Percentiles rank a stretch among this genome's conserved stretches.
Evolutionary conservation across 2,888 invertebrate species (phyloP).

Genomic region (Fragum fragum): DNA sequence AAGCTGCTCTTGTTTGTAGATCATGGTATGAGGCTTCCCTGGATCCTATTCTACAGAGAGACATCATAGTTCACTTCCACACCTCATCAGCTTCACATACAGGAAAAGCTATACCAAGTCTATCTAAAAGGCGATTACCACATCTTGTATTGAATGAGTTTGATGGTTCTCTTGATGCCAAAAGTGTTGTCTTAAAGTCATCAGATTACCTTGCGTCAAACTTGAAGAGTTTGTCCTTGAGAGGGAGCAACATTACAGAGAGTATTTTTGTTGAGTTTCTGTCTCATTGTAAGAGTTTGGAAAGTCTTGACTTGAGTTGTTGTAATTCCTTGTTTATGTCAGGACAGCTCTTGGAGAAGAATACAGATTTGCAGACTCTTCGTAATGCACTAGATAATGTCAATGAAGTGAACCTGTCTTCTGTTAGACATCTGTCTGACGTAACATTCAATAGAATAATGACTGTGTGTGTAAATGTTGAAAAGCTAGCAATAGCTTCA

Average conservation of each 20-base stretch:
- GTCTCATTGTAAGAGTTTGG: conserved; percentile 87
- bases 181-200: conserved; percentile 73
- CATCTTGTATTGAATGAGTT: conserved; percentile 81
- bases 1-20: conserved; percentile 90
- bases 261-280: conserved; percentile 79
- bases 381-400: conserved; percentile 86
- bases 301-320: conserved; percentile 89
- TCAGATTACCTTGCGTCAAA: conserved; percentile 76
- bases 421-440: conserved; percentile 92
- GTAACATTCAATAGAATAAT: conserved; percentile 91
- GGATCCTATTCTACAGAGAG: conserved; percentile 89
- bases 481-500: conserved; percentile 90
- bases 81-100: conserved; percentile 64
- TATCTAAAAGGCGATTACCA: conserved; percentile 71
- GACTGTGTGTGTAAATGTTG: conserved; percentile 89
- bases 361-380: conserved; percentile 87
- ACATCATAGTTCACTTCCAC: conserved; percentile 88
- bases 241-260: conserved; percentile 83
- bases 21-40: conserved; percentile 91
- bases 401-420: conserved; percentile 89
- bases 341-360: conserved; percentile 90
- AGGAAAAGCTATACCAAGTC: conserved; percentile 56
- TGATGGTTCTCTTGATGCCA: conserved; percentile 76
- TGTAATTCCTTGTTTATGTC: conserved; percentile 93
- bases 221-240: conserved; percentile 79